These are phyloP conservation scores for Orientallactaga sibirica DNA, from an alignment of 2,797 vertebrate genomes.

Conservation along the genomic window DNA sequence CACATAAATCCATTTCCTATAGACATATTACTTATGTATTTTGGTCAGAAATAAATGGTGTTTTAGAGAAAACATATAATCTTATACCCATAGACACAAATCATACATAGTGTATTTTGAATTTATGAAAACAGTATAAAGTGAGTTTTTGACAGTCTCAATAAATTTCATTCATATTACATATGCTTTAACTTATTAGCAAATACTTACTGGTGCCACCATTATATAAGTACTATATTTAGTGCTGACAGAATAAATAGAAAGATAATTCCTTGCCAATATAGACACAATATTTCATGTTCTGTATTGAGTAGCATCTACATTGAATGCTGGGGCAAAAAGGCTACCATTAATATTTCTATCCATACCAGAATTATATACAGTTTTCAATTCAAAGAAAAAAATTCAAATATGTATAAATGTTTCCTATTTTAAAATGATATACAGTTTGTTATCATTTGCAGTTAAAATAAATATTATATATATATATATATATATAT, in stretches of 20 bases:
- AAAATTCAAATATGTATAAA: background rate
- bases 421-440: background rate
- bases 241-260: background rate
- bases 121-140: background rate
- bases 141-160: background rate
- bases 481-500: background rate
- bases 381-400: background rate
- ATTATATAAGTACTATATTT: background rate
- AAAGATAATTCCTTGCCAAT: background rate
- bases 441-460: background rate
- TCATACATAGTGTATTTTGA: background rate
- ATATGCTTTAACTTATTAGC: background rate
- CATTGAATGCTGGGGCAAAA: background rate
- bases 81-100: background rate
- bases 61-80: background rate
- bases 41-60: conserved; percentile 3
- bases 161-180: conserved; percentile 5
- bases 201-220: background rate
- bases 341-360: background rate
- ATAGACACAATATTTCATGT: background rate
- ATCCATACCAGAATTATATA: background rate
- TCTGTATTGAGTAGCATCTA: background rate
- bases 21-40: background rate
- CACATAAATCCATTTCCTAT: background rate
- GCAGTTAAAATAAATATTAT: background rate